Percentiles rank a stretch among this genome's conserved stretches.
phyloP scores from a whole-genome alignment of 2,113 vertebrate genomes.

The Osmerus eperlanus region DNA sequence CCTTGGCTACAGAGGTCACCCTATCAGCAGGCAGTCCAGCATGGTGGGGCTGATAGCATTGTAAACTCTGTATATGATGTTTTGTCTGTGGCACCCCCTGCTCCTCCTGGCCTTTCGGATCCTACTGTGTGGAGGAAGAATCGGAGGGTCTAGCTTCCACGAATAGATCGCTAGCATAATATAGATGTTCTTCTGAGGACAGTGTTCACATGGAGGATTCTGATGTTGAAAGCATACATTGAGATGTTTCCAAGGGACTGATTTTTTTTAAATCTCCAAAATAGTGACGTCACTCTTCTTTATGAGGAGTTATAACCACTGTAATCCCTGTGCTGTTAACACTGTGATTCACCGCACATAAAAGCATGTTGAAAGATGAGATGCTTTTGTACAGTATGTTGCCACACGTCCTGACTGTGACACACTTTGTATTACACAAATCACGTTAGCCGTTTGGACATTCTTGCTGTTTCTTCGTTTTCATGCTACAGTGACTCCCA shows the following conservation, averaged over 20 bases:
- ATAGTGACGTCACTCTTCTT: not conserved
- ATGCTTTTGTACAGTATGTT: too few species aligned
- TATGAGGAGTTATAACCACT: not conserved
- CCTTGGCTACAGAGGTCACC: constrained; percentile 10
- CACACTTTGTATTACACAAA: too few species aligned
- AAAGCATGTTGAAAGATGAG: too few species aligned
- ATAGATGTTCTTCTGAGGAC: constrained; percentile 8
- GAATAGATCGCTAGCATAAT: constrained; percentile 26
- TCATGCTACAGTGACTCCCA: not conserved
- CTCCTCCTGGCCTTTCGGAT: constrained; percentile 16
- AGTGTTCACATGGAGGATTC: not conserved
- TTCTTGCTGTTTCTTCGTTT: not conserved
- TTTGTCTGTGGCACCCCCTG: constrained; percentile 23
- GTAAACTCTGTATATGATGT: constrained; percentile 18
- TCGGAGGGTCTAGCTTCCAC: constrained; percentile 4
- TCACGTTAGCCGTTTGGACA: not conserved
- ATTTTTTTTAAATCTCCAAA: not conserved
- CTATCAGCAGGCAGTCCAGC: constrained; percentile 12
- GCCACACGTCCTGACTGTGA: too few species aligned
- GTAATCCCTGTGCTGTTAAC: not conserved
- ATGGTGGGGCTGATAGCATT: constrained; percentile 21
- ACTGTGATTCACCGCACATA: too few species aligned
- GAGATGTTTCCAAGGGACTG: too few species aligned
- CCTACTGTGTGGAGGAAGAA: constrained; percentile 13
- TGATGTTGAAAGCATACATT: too few species aligned